These are phyloP conservation scores for Leptinotarsa peninsularis DNA, from an alignment of 2,888 invertebrate species.

Conservation along the genomic window DNA sequence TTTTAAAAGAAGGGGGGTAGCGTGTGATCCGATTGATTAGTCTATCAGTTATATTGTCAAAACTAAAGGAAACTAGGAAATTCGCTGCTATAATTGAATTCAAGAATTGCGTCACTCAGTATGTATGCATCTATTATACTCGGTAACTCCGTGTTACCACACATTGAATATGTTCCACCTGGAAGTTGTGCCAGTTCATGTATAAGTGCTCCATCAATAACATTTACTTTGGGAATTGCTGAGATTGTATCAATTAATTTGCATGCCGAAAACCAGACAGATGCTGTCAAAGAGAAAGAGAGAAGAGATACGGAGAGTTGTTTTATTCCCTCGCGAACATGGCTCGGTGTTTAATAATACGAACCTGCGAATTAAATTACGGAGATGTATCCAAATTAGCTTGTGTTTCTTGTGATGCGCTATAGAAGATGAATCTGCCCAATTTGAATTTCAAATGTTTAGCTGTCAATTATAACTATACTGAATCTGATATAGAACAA, in stretches of 20 bases:
- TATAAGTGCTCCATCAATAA: neutral
- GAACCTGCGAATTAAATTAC: neutral
- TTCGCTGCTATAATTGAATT: neutral
- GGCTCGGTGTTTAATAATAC: neutral
- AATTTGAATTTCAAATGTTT: too few species aligned
- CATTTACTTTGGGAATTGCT: neutral
- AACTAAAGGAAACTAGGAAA: neutral
- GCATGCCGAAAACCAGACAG: neutral
- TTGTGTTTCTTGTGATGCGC: neutral
- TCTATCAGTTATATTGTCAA: too few species aligned
- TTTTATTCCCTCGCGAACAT: neutral
- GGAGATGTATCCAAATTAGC: neutral
- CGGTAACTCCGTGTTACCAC: neutral
- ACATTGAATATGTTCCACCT: neutral
- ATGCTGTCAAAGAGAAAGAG: neutral
- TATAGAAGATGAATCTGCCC: neutral
- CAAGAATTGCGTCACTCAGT: neutral
- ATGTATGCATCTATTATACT: neutral
- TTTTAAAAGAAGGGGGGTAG: too few species aligned
- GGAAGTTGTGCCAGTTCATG: neutral
- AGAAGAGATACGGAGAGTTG: neutral
- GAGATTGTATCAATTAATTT: conserved; percentile 5
- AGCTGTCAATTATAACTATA: too few species aligned
- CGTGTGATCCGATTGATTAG: too few species aligned
- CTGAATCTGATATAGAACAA: too few species aligned